These are phyloP conservation scores for Agonopterix arenella DNA, from an alignment of 2,888 invertebrate genomes.

Conservation along the genomic window DNA sequence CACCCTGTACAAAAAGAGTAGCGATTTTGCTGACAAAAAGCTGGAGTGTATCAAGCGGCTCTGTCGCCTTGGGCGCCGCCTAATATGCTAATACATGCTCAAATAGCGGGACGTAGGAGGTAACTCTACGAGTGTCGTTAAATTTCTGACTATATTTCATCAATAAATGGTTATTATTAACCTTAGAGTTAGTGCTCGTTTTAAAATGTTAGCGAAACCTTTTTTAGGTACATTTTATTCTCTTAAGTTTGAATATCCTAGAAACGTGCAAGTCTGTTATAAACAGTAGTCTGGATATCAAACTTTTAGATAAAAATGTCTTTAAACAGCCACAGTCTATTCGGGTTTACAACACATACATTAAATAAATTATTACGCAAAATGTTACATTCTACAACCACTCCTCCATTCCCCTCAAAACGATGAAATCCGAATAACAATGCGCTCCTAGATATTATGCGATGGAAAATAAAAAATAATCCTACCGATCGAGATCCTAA, in stretches of 20 bases:
- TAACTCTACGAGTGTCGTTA: too few relatives aligned
- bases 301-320: background rate
- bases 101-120: slow-evolving; percentile 24
- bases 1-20: slow-evolving; percentile 20
- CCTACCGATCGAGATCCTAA: slow-evolving; percentile 25
- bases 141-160: too few relatives aligned
- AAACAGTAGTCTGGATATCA: too few relatives aligned
- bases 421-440: slow-evolving; percentile 32
- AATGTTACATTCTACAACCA: slow-evolving; percentile 22
- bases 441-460: slow-evolving; percentile 24
- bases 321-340: background rate
- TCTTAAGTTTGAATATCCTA: too few relatives aligned
- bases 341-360: background rate
- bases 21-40: slow-evolving; percentile 51
- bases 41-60: slow-evolving; percentile 33
- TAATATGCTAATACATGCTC: slow-evolving; percentile 54
- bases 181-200: too few relatives aligned
- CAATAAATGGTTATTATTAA: too few relatives aligned
- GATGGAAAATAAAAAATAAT: slow-evolving; percentile 43
- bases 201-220: too few relatives aligned
- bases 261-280: too few relatives aligned
- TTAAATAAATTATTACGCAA: background rate
- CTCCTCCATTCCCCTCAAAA: slow-evolving; percentile 13
- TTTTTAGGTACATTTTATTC: too few relatives aligned
- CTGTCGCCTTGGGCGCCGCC: slow-evolving; percentile 51